Conservation (phyloP, 1,140 invertebrate genomes). For the Hermatobates lingyangjiaoensis region DNA sequence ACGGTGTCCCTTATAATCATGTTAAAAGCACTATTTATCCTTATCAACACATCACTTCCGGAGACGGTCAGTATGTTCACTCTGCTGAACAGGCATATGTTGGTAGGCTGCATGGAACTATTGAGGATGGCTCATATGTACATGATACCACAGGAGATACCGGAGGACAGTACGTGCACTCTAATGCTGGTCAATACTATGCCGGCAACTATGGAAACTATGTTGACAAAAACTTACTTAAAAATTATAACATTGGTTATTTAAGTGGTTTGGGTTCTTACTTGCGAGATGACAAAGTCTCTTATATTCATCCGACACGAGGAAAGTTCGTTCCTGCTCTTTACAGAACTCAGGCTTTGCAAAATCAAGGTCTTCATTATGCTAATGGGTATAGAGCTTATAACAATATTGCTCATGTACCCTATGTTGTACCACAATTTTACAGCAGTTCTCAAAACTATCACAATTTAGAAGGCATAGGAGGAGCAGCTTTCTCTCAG, state of each 20-base stretch:
- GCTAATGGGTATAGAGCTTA: neutral
- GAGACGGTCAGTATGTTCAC: neutral
- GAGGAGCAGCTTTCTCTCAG: neutral
- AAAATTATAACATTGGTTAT: neutral
- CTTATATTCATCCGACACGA: slow-evolving; percentile 7
- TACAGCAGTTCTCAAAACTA: neutral
- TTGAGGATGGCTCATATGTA: slow-evolving; percentile 22
- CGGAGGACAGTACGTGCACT: slow-evolving; percentile 21
- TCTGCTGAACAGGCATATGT: neutral
- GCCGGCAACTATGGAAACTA: slow-evolving; percentile 1
- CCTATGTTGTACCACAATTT: neutral
- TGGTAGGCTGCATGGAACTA: neutral
- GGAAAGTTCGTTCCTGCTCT: slow-evolving; percentile 4
- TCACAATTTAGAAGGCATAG: neutral
- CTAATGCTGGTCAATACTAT: neutral
- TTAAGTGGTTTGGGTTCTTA: slow-evolving; percentile 4
- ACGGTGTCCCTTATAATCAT: neutral
- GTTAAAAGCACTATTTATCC: neutral
- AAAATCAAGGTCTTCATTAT: neutral
- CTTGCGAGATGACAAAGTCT: slow-evolving; percentile 9
- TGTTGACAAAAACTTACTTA: neutral
- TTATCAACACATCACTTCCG: neutral
- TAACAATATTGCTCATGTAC: neutral
- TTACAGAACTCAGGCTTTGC: neutral
- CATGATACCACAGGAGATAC: slow-evolving; percentile 16